phyloP scores from a whole-genome alignment of 2,888 invertebrate species.

The Fabriciana adippe region DNA sequence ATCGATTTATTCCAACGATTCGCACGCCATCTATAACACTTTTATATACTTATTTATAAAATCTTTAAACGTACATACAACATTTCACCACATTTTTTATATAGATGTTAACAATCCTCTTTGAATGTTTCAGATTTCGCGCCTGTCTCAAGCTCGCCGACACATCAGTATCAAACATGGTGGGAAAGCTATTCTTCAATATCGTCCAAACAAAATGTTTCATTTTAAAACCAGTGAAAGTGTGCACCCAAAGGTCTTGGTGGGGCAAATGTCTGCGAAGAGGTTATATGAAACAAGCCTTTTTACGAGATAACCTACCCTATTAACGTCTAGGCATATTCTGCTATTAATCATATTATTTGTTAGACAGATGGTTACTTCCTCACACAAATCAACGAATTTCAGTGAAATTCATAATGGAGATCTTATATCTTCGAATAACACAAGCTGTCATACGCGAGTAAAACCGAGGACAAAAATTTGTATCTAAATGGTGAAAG shows the following conservation, averaged over 20 bases:
- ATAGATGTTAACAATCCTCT: neutral
- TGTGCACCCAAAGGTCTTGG: slow-evolving; percentile 90
- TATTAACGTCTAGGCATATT: slow-evolving; percentile 67
- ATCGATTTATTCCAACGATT: too few relatives aligned
- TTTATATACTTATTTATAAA: too few relatives aligned
- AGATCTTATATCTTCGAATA: too few relatives aligned
- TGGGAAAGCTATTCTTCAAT: slow-evolving; percentile 97
- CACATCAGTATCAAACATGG: slow-evolving; percentile 93
- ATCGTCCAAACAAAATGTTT: slow-evolving; percentile 97
- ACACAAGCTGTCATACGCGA: too few relatives aligned
- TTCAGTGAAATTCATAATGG: too few relatives aligned
- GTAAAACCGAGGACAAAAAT: too few relatives aligned
- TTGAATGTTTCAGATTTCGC: slow-evolving; percentile 87
- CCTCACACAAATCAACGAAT: neutral
- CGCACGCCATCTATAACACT: too few relatives aligned
- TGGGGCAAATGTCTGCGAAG: slow-evolving; percentile 90
- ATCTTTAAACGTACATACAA: too few relatives aligned
- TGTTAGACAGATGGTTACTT: neutral
- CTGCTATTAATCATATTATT: too few relatives aligned
- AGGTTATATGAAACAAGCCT: slow-evolving; percentile 86
- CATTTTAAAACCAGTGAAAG: slow-evolving; percentile 88
- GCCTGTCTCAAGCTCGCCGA: slow-evolving; percentile 94
- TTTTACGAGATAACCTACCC: slow-evolving; percentile 87
- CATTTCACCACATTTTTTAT: neutral
- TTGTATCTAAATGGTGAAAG: neutral